Conservation (phyloP, 92 coral and sea anemone species). For the Actinostola sp. region DNA sequence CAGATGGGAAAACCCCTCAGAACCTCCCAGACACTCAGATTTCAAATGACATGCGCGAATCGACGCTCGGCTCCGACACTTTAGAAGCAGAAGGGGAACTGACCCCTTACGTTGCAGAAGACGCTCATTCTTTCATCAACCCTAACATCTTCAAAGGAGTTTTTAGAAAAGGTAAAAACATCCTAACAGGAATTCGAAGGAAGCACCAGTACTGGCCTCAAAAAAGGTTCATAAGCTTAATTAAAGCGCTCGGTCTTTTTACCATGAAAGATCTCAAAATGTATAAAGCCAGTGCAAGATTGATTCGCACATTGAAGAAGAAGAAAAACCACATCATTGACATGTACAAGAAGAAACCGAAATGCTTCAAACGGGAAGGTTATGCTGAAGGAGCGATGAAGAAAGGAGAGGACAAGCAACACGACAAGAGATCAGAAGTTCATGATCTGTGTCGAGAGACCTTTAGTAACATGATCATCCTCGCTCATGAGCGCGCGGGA, state of each 20-base stretch:
- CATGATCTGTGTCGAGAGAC: conserved; percentile 4
- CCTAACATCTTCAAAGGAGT: too few relatives aligned
- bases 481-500: not conserved
- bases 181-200: too few relatives aligned
- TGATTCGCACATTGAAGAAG: not conserved
- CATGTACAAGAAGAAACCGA: not conserved
- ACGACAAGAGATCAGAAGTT: not conserved
- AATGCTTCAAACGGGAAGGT: not conserved
- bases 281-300: not conserved
- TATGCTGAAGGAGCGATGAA: not conserved
- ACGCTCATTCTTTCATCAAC: too few relatives aligned
- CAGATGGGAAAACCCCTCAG: too few relatives aligned
- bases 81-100: too few relatives aligned
- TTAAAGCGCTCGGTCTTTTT: conserved; percentile 1
- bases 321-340: conserved; percentile 6
- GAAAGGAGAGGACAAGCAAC: not conserved
- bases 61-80: too few relatives aligned
- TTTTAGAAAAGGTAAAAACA: not conserved
- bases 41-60: too few relatives aligned
- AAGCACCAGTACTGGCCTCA: not conserved
- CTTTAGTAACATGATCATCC: not conserved
- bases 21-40: too few relatives aligned
- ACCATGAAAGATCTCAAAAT: not conserved
- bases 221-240: not conserved
- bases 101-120: too few relatives aligned